Evolutionary conservation across 2,797 vertebrate genomes (phyloP).

Genomic region (Dryobates pubescens): DNA sequence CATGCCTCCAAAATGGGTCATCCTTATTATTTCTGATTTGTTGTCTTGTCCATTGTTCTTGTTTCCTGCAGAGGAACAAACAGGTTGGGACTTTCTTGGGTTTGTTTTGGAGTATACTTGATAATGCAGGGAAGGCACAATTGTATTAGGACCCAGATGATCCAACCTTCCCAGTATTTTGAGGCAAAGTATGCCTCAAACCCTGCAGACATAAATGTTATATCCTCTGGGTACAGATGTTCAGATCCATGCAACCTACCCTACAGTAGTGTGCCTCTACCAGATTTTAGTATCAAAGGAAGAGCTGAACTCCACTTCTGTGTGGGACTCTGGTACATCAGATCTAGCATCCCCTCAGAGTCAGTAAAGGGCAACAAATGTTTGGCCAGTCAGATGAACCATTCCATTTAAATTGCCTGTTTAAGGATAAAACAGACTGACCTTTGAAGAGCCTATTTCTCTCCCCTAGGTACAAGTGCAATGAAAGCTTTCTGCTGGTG

Average conservation of each 20-base stretch:
- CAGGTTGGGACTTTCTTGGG: constrained; percentile 26
- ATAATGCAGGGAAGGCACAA: not conserved
- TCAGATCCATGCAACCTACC: not conserved
- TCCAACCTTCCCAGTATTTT: not conserved
- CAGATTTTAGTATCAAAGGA: not conserved
- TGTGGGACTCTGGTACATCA: not conserved
- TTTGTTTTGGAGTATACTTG: not conserved
- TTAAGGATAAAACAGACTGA: not conserved
- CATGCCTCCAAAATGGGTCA: constrained; percentile 89
- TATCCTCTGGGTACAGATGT: not conserved
- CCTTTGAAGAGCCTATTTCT: not conserved
- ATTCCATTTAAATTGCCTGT: not conserved
- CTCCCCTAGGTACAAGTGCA: not conserved
- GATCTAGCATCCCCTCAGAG: not conserved
- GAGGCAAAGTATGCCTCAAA: not conserved
- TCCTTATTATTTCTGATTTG: constrained; percentile 83
- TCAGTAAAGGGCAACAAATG: not conserved
- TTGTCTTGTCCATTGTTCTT: constrained; percentile 86
- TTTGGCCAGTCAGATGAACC: not conserved
- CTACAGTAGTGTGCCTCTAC: not conserved
- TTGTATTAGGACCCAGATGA: not conserved
- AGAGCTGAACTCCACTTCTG: not conserved
- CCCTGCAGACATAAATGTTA: not conserved
- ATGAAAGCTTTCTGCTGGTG: not conserved
- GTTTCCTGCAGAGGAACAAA: constrained; percentile 79